These are phyloP conservation scores for Spheniscus mendiculus DNA, from an alignment of 2,113 vertebrate genomes.

Conservation along the genomic window DNA sequence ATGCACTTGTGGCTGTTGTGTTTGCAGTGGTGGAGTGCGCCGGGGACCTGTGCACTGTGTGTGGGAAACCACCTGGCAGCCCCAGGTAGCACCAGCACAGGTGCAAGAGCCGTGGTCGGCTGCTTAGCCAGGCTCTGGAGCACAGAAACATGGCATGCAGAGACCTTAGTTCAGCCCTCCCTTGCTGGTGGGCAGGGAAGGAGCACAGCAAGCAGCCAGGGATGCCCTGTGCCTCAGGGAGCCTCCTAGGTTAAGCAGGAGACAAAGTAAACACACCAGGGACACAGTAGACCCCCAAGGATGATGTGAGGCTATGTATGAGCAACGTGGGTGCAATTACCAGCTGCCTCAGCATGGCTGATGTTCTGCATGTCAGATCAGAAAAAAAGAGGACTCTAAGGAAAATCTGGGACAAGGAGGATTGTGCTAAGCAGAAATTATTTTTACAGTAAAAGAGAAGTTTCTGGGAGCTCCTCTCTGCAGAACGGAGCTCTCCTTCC, in stretches of 20 bases:
- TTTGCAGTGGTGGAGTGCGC: not conserved
- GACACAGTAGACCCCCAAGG: not conserved
- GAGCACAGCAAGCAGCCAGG: not conserved
- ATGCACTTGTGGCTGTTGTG: not conserved
- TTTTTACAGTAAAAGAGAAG: not conserved
- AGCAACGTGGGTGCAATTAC: not conserved
- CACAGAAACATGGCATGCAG: not conserved
- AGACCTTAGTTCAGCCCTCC: not conserved
- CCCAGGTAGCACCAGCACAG: not conserved
- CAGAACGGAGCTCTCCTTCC: not conserved
- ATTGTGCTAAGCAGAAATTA: not conserved
- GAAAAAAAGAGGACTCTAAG: not conserved
- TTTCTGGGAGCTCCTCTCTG: not conserved
- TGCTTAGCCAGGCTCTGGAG: not conserved
- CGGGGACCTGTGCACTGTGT: rapidly evolving
- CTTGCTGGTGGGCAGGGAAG: not conserved
- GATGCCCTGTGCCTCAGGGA: not conserved
- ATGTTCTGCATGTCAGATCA: not conserved
- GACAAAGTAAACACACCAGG: not conserved
- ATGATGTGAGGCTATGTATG: not conserved
- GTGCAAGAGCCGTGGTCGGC: not conserved
- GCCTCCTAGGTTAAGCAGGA: not conserved
- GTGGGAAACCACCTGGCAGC: not conserved
- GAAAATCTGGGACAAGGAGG: not conserved
- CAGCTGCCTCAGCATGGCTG: not conserved